These are phyloP conservation scores for Rhagonycha lutea DNA, from an alignment of 2,888 invertebrate species.

Conservation along the genomic window DNA sequence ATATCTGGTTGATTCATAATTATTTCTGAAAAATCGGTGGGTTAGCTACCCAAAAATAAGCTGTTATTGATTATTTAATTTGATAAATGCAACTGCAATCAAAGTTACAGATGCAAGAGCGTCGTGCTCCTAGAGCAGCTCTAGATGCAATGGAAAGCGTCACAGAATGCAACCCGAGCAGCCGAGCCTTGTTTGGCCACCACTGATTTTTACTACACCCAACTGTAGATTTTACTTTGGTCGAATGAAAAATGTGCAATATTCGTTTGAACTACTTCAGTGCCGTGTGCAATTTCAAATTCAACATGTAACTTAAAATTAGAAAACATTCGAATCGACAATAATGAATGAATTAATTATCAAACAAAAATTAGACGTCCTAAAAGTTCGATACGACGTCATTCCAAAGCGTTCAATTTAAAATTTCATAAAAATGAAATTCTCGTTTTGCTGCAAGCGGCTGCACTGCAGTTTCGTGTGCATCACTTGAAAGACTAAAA, in stretches of 20 bases:
- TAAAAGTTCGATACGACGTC: not conserved
- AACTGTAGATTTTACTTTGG: constrained; percentile 34
- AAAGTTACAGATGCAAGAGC: not conserved
- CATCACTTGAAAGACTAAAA: not conserved
- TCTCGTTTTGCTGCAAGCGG: not conserved
- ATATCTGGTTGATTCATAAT: not conserved
- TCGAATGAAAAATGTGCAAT: constrained; percentile 36
- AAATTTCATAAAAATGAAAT: not conserved
- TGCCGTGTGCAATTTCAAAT: constrained; percentile 39
- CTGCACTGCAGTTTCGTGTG: not conserved
- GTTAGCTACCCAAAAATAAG: not conserved
- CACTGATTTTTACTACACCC: constrained; percentile 39
- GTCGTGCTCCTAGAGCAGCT: constrained; percentile 7
- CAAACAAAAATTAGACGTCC: not conserved
- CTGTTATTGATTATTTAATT: not conserved
- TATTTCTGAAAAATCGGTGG: not conserved
- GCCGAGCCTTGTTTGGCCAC: constrained; percentile 48
- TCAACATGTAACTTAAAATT: not conserved
- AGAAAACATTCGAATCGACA: not conserved
- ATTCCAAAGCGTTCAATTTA: not conserved
- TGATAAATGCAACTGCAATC: not conserved
- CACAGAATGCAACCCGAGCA: constrained; percentile 43
- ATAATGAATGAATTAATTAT: not conserved
- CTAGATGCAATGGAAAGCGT: constrained; percentile 36
- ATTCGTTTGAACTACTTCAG: constrained; percentile 34